Evolutionary conservation across 2,113 vertebrate species (phyloP).

Genomic region (Phaetusa simplex): DNA sequence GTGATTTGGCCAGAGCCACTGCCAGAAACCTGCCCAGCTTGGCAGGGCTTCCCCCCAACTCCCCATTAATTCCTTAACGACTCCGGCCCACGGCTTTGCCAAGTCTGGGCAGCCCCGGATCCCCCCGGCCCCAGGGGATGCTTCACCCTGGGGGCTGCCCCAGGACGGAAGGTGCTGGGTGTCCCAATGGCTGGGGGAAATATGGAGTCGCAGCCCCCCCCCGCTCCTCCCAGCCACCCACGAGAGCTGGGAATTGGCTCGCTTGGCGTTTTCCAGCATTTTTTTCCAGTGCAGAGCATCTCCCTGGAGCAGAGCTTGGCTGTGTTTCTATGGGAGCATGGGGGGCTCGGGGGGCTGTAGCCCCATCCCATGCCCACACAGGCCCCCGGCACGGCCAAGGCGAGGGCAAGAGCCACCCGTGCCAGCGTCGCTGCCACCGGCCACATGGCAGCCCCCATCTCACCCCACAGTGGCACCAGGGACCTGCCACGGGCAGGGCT

Average conservation of each 20-base stretch:
- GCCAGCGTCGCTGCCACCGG: not conserved
- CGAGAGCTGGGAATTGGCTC: not conserved
- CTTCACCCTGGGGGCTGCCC: not conserved
- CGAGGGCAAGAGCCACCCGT: not conserved
- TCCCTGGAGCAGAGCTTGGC: not conserved
- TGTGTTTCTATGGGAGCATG: not conserved
- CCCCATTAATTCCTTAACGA: not conserved
- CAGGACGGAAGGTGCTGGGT: rapidly evolving
- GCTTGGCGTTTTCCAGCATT: not conserved
- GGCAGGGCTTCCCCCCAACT: not conserved
- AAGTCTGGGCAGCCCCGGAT: not conserved
- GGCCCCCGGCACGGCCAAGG: too few relatives aligned
- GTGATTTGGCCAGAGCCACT: not conserved
- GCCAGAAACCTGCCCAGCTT: not conserved
- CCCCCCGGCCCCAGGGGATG: rapidly evolving
- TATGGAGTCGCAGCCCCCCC: not conserved
- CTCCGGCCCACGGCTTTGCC: not conserved
- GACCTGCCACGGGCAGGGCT: not conserved
- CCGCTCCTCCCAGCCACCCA: rapidly evolving
- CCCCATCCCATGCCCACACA: not conserved
- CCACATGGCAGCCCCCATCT: rapidly evolving
- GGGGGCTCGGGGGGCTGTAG: not conserved
- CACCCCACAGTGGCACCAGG: rapidly evolving
- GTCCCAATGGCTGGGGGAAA: rapidly evolving
- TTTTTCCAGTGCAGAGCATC: not conserved